Percentiles rank a stretch among this genome's conserved stretches.
These are phyloP conservation scores for Corythoichthys intestinalis DNA, from an alignment of 2,113 vertebrate species.

Conservation along the genomic window DNA sequence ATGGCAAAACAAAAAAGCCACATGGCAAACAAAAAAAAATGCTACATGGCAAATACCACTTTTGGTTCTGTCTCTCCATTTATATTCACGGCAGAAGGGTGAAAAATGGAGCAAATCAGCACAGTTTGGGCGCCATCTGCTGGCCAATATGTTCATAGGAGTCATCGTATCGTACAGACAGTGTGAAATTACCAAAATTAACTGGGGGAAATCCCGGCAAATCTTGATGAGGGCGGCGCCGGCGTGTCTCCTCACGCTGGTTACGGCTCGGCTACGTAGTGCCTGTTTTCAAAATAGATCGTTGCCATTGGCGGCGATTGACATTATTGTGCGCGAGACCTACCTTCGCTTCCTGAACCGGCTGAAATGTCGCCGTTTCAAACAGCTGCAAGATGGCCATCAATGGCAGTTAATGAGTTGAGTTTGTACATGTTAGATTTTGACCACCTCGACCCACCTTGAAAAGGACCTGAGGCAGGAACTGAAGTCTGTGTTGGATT, in stretches of 20 bases:
- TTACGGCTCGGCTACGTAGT: conserved; percentile 86
- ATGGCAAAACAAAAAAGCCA: no score
- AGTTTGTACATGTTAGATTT: no score
- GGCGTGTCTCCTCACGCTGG: conserved; percentile 91
- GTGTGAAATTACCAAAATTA: conserved; percentile 77
- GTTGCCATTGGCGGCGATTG: neutral
- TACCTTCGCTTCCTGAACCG: conserved; percentile 85
- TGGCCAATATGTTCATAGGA: no score
- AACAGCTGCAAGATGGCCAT: conserved; percentile 75
- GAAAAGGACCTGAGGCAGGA: conserved; percentile 83
- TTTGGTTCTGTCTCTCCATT: no score
- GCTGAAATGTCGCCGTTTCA: conserved; percentile 85
- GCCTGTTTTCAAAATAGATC: conserved; percentile 61
- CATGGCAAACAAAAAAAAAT: no score
- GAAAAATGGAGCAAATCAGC: no score
- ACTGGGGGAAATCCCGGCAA: conserved; percentile 88
- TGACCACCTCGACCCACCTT: conserved; percentile 73
- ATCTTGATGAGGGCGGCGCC: conserved; percentile 94
- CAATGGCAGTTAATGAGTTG: no score
- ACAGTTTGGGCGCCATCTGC: no score
- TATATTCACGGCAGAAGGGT: no score
- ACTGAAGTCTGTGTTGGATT: conserved; percentile 77
- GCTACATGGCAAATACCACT: no score
- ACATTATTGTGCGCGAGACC: conserved; percentile 14
- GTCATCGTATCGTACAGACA: no score